Conservation (phyloP, 2,113 vertebrate species). For the Tenrec ecaudatus region DNA sequence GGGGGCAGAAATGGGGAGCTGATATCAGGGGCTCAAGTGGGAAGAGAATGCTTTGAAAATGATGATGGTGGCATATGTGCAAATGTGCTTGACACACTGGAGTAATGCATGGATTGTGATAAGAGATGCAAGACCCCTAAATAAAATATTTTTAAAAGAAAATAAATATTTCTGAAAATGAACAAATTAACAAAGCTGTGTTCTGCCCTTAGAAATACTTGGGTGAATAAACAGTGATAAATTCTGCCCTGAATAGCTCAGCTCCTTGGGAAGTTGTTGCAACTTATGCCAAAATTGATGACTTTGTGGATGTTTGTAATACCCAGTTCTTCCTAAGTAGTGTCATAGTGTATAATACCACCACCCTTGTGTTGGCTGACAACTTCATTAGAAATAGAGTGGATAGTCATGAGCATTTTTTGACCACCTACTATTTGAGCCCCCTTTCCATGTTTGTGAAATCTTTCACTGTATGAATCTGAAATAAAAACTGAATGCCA, state of each 20-base stretch:
- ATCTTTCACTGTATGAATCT: background rate
- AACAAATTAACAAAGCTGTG: background rate
- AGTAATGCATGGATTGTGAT: too few relatives aligned
- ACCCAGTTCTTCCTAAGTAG: background rate
- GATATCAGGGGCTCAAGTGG: too few relatives aligned
- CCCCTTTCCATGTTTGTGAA: background rate
- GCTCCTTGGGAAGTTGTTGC: conserved; percentile 18
- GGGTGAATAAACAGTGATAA: conserved; percentile 9
- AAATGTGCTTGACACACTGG: too few relatives aligned
- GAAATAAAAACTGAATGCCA: background rate
- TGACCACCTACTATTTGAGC: background rate
- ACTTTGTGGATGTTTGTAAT: background rate
- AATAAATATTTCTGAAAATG: conserved; percentile 22
- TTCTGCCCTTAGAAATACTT: conserved; percentile 15
- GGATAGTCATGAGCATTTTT: background rate
- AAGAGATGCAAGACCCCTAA: too few relatives aligned
- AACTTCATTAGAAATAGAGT: background rate
- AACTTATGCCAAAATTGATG: background rate
- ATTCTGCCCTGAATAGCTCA: conserved; percentile 9
- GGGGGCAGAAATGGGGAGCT: too few relatives aligned
- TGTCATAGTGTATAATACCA: background rate
- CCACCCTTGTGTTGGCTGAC: background rate
- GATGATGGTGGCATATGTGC: too few relatives aligned
- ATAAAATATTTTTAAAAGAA: too few relatives aligned
- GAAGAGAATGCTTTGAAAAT: too few relatives aligned